phyloP scores from a whole-genome alignment of 2,888 invertebrate genomes.

The Phyto melanocephala region DNA sequence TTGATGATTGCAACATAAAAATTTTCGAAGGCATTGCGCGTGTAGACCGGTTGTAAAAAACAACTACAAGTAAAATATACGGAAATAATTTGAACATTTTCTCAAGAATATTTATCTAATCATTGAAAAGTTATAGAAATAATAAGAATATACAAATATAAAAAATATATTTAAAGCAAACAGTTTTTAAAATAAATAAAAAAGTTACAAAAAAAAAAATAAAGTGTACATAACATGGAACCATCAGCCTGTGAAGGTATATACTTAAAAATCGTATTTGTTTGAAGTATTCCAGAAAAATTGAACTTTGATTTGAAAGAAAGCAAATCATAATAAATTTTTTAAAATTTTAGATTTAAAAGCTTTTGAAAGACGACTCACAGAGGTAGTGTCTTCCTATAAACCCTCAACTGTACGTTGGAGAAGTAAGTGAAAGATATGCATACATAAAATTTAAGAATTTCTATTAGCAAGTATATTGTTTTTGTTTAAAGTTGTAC shows the following conservation, averaged over 20 bases:
- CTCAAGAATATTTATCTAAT: conserved; percentile 17
- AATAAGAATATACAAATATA: not conserved
- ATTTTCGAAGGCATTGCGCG: no score
- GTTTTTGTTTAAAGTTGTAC: conserved; percentile 83
- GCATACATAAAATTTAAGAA: not conserved
- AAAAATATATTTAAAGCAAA: not conserved
- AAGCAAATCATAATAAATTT: not conserved
- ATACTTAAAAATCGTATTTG: not conserved
- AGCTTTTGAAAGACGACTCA: conserved; percentile 97
- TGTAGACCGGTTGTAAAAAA: no score
- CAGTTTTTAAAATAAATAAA: not conserved
- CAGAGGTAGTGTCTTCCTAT: conserved; percentile 97
- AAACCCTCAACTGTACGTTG: conserved; percentile 96
- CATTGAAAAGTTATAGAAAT: not conserved
- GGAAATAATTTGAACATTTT: no score
- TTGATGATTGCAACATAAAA: no score
- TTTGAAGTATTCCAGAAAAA: not conserved
- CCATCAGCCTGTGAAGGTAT: conserved; percentile 95
- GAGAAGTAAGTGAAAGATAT: conserved; percentile 88
- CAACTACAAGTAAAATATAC: no score
- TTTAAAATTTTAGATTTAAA: conserved; percentile 88
- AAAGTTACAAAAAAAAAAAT: not conserved
- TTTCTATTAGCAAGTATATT: not conserved
- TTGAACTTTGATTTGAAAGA: conserved; percentile 55
- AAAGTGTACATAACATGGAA: conserved; percentile 80